Evolutionary conservation across 1,140 invertebrate species (phyloP).

Genomic region (Drosophila parabipectinata): DNA sequence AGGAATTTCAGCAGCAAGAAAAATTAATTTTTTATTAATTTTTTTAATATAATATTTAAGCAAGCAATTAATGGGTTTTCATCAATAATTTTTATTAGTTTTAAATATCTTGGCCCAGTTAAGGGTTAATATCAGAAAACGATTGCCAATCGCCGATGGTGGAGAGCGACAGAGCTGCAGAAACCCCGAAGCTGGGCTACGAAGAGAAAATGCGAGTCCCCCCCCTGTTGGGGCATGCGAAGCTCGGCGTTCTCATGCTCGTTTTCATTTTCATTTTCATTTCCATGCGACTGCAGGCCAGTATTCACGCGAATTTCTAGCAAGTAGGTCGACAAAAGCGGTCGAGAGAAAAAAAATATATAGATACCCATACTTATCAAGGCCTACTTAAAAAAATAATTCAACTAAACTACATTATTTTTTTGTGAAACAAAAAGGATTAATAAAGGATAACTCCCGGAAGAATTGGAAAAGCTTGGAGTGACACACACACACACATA

Average conservation of each 20-base stretch:
- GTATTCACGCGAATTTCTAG: conserved; percentile 62
- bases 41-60: too few relatives aligned
- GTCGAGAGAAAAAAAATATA: neutral
- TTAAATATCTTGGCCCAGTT: too few relatives aligned
- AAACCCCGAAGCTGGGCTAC: neutral
- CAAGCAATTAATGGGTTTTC: too few relatives aligned
- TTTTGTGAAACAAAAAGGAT: conserved; percentile 6
- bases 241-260: neutral
- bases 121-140: neutral
- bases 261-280: conserved; percentile 3
- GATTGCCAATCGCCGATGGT: neutral
- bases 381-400: neutral
- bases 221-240: neutral
- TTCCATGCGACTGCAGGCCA: conserved; percentile 16
- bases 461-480: neutral
- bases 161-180: neutral
- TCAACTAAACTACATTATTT: conserved; percentile 2
- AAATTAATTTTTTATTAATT: neutral
- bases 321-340: conserved; percentile 55
- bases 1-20: neutral
- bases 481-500: neutral
- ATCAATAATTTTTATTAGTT: too few relatives aligned
- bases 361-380: neutral
- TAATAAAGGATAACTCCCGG: neutral
- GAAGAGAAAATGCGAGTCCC: neutral